These are phyloP conservation scores for Lymantria dispar DNA, from an alignment of 2,888 invertebrate genomes.

Conservation along the genomic window DNA sequence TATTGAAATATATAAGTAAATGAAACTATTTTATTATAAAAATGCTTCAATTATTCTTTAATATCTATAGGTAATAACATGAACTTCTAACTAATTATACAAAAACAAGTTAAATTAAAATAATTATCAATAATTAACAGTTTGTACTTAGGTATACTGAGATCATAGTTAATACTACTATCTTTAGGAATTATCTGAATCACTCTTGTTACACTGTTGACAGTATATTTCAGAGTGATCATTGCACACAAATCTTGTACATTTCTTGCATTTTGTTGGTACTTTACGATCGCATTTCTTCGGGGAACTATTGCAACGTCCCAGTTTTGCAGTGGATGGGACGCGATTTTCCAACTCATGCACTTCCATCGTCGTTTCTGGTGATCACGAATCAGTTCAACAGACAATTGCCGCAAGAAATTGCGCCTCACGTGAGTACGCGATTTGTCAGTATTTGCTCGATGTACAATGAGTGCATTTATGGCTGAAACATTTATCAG, in stretches of 20 bases:
- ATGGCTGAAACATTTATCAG: not conserved
- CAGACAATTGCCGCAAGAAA: conserved; percentile 7
- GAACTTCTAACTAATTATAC: not conserved
- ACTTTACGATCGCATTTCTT: conserved; percentile 5
- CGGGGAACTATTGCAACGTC: not conserved
- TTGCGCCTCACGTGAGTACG: not conserved
- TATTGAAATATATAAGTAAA: not conserved
- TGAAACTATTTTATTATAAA: not conserved
- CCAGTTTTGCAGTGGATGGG: not conserved
- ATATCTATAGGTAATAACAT: not conserved
- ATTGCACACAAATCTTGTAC: conserved; percentile 13
- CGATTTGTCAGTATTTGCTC: not conserved
- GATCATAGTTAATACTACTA: not conserved
- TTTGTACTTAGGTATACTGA: not conserved
- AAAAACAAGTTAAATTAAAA: conserved; percentile 6
- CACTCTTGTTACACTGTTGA: conserved; percentile 6
- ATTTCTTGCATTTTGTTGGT: conserved; percentile 13
- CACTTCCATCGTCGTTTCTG: not conserved
- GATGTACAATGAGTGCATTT: not conserved
- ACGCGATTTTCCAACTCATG: not conserved
- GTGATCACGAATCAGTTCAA: not conserved
- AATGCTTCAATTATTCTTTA: not conserved
- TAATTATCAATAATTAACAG: not conserved
- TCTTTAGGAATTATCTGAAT: not conserved
- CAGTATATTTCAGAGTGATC: conserved; percentile 6